Evolutionary conservation across 2,888 invertebrate species (phyloP), one percentile per base, ranked within the genome.

Genomic region (Caenorhabditis plicata): DNA sequence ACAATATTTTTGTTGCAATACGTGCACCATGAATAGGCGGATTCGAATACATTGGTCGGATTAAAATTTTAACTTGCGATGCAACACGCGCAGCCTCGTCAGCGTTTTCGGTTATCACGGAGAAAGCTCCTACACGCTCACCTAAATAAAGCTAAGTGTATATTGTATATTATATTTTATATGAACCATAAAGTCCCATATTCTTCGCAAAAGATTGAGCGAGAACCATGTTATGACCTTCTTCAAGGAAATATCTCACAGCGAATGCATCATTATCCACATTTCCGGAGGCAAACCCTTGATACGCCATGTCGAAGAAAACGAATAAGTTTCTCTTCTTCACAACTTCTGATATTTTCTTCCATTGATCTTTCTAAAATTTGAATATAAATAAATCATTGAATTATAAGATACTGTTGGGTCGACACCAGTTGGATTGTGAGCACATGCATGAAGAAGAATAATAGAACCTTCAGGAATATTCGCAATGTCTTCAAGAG

Each of bases 161-260:
- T 23, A 9, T 7, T 23, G 7, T 22, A 54, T 29, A 55, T 48
- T 22, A 17, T 5, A 17, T 25, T 27, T 39, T 41, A 20, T 41
- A 29, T 25, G 52, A 87, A 90, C 92, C 94, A 84, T 99, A 99
- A 4, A 98, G 86, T 15, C 98, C 98, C 85, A 98, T 96, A 84
- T 99, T 99, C 85, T 98, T 99, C 47, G 98, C 95, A 84, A 93
- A 98, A 11, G 93, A 94, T 84, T 99, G 98, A 2, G 94, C 88
- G 80, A 90, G 89, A 66, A 95, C 85, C 40, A 95, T 85, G 83
- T 98, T 96, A 82, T 95, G 89, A 31, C 92, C 93, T 54, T 87
- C 83, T 2, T 88, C 74, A 25, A 76, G 53, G 55, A 79, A 79
- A 58, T 75, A 72, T 17, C 73, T 52, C 46, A 93, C 89, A 25